Evolutionary conservation across 2,888 invertebrate genomes (phyloP).

Genomic region (Cerastis rubricosa): DNA sequence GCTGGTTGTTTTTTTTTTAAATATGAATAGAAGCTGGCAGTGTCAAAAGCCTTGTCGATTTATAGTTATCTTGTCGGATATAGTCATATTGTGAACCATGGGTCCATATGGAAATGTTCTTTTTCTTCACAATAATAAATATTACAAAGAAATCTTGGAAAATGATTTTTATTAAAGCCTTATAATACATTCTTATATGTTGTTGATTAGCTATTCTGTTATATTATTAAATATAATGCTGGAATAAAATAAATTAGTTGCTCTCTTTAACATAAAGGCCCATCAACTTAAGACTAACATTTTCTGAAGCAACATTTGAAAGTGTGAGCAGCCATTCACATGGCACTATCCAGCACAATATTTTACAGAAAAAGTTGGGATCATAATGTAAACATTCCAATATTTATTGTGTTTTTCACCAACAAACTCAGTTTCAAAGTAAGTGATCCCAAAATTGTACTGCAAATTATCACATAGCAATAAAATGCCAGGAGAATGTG

Average conservation of each 20-base stretch:
- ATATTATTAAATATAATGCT: slow-evolving; percentile 9
- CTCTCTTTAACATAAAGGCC: background rate
- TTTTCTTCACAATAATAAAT: background rate
- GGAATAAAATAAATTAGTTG: slow-evolving; percentile 45
- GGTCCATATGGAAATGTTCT: background rate
- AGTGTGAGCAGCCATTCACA: background rate
- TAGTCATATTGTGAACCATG: background rate
- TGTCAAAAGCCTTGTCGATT: background rate
- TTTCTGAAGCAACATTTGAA: background rate
- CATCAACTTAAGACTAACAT: background rate
- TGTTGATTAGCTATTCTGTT: slow-evolving; percentile 35
- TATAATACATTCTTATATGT: slow-evolving; percentile 25
- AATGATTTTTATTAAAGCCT: slow-evolving; percentile 38
- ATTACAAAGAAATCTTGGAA: slow-evolving; percentile 5
- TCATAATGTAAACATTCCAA: background rate
- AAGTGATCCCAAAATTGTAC: background rate
- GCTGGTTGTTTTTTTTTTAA: too few species aligned
- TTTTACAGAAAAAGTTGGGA: background rate
- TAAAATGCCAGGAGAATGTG: background rate
- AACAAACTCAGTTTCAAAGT: too few species aligned
- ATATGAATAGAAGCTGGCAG: too few species aligned
- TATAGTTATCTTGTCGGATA: background rate
- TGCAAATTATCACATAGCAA: background rate
- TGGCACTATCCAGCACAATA: background rate
- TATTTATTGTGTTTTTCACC: background rate